Evolutionary conservation across 2,113 vertebrate genomes (phyloP).

Genomic region (Microtus oregoni): DNA sequence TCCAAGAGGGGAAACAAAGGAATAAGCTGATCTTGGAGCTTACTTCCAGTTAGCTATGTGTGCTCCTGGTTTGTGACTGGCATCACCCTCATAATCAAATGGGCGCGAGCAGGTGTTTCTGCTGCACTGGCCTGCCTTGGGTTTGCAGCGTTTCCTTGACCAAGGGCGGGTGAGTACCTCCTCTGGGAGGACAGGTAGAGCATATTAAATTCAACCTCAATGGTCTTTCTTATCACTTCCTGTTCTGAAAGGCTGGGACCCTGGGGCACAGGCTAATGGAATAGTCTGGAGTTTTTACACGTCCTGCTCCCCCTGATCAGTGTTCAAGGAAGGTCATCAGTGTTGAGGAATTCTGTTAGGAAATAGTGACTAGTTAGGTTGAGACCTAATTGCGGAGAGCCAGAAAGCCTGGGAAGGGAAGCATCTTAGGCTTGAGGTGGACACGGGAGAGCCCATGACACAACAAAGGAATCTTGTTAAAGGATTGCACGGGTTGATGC

Average conservation of each 20-base stretch:
- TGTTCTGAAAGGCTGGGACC: neutral
- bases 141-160: neutral
- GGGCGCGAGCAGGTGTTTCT: neutral
- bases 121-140: neutral
- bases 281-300: neutral
- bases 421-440: neutral
- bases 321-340: neutral
- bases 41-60: neutral
- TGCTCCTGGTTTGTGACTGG: neutral
- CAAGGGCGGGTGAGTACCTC: neutral
- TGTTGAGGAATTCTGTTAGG: neutral
- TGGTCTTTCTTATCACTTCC: neutral
- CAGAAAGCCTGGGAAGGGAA: conserved; percentile 16
- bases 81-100: neutral
- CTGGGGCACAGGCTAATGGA: neutral
- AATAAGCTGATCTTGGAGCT: neutral
- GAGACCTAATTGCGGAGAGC: neutral
- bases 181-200: neutral
- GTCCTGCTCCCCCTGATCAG: neutral
- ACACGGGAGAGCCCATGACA: neutral
- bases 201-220: neutral
- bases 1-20: neutral
- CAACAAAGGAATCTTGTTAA: neutral
- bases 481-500: neutral
- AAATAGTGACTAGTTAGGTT: neutral